These are phyloP conservation scores for Calephelis perditalis DNA, from an alignment of 2,888 invertebrate genomes.

Conservation along the genomic window DNA sequence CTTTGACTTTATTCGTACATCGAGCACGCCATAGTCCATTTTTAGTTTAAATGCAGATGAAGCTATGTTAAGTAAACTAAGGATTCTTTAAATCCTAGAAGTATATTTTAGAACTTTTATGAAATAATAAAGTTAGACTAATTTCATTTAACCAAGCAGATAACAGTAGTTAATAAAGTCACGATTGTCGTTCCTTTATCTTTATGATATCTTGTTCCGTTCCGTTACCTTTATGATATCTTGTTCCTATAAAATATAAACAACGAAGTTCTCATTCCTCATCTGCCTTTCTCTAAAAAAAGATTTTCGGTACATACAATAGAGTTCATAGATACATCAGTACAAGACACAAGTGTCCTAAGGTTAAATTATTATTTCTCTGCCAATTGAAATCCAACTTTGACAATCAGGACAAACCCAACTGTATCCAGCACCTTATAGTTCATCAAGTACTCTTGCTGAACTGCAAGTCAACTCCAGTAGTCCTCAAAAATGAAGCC, in stretches of 20 bases:
- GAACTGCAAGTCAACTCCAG: slow-evolving; percentile 11
- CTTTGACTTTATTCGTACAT: slow-evolving; percentile 26
- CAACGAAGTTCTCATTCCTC: slow-evolving; percentile 13
- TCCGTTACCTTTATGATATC: slow-evolving; percentile 10
- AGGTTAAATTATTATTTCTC: slow-evolving; percentile 19
- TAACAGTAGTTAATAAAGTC: slow-evolving; percentile 15
- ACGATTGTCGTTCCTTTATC: slow-evolving; percentile 11
- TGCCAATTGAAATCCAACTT: slow-evolving; percentile 23
- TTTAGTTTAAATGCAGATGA: slow-evolving; percentile 21
- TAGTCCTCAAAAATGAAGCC: slow-evolving; percentile 19
- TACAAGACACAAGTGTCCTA: slow-evolving; percentile 20
- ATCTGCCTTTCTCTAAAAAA: slow-evolving; percentile 13
- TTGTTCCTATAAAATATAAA: not conserved
- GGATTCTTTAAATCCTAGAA: slow-evolving; percentile 1
- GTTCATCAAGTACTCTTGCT: slow-evolving; percentile 21
- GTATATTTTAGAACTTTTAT: not conserved
- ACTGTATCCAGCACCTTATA: slow-evolving; percentile 29
- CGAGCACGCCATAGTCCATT: slow-evolving; percentile 25
- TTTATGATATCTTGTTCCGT: no score
- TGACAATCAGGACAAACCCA: slow-evolving; percentile 17
- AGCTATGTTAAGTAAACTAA: slow-evolving; percentile 22
- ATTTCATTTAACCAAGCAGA: not conserved
- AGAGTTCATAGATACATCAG: no score
- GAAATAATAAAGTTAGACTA: not conserved
- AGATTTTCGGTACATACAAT: slow-evolving; percentile 17